Percentiles rank a stretch among this genome's conserved stretches.
Evolutionary conservation across 2,888 invertebrate genomes (phyloP).

Genomic region (Drosophila ezoana): DNA sequence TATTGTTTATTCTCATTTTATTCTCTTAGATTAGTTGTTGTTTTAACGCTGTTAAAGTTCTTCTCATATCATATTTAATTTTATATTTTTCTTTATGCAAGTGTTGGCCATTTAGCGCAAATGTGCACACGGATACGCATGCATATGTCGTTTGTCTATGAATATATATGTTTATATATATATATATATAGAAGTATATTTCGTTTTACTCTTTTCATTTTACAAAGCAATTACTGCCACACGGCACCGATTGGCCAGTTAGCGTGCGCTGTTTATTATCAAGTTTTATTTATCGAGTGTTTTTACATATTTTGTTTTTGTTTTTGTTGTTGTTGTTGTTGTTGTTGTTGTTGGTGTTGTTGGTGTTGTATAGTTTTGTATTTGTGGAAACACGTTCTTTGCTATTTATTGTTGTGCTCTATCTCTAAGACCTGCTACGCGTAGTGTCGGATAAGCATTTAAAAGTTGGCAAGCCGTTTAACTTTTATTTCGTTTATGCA

Average conservation of each 20-base stretch:
- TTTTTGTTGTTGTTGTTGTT: slow-evolving; percentile 34
- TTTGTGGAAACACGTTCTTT: slow-evolving; percentile 56
- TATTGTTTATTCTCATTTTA: slow-evolving; percentile 35
- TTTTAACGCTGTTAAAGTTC: slow-evolving; percentile 41
- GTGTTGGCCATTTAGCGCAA: slow-evolving; percentile 50
- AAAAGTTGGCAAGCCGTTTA: slow-evolving; percentile 69
- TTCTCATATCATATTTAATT: slow-evolving; percentile 52
- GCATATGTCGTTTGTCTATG: slow-evolving; percentile 38
- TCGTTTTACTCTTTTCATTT: slow-evolving; percentile 49
- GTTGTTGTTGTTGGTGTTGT: slow-evolving; percentile 37
- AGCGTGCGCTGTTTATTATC: slow-evolving; percentile 34
- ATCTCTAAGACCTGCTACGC: slow-evolving; percentile 70
- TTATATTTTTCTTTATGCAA: slow-evolving; percentile 39
- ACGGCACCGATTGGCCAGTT: slow-evolving; percentile 16
- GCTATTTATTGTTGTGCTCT: slow-evolving; percentile 66
- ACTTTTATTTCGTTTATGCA: slow-evolving; percentile 41
- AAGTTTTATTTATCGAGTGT: slow-evolving; percentile 55
- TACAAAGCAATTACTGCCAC: slow-evolving; percentile 64
- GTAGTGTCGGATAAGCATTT: slow-evolving; percentile 72
- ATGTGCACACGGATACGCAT: slow-evolving; percentile 31
- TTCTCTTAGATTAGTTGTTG: slow-evolving; percentile 54
- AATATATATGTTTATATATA: slow-evolving; percentile 20
- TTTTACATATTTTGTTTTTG: slow-evolving; percentile 65
- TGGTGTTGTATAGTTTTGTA: slow-evolving; percentile 49
- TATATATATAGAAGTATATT: slow-evolving; percentile 34